A percentile compares a stretch with the other conserved stretches of the same genome.
phyloP scores from a whole-genome alignment of 2,797 vertebrate genomes.

The Hipposideros larvatus region DNA sequence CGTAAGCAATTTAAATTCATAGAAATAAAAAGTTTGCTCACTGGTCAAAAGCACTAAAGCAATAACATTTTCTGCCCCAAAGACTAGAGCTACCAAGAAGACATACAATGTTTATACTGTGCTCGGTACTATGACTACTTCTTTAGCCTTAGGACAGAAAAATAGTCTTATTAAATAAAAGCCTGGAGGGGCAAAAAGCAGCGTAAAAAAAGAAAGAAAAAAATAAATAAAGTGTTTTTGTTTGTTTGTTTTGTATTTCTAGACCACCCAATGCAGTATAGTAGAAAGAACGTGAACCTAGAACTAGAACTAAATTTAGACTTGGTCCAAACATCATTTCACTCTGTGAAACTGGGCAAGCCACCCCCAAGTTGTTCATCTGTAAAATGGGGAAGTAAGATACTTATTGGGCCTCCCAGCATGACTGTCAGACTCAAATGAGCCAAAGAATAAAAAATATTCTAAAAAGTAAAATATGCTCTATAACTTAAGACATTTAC shows the following conservation, averaged over 20 bases:
- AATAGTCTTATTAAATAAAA: background rate
- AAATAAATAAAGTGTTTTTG: background rate
- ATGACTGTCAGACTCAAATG: background rate
- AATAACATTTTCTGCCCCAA: background rate
- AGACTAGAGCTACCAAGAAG: constrained; percentile 30
- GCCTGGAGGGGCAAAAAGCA: background rate
- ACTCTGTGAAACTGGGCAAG: background rate
- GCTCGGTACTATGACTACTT: background rate
- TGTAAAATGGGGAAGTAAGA: background rate
- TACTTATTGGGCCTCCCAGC: background rate
- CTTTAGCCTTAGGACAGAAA: background rate
- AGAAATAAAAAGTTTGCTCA: constrained; percentile 13
- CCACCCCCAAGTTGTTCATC: background rate
- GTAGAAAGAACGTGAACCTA: background rate
- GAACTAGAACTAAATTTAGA: background rate
- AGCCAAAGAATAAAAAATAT: background rate
- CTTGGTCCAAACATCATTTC: background rate
- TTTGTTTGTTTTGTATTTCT: background rate
- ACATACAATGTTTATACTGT: background rate
- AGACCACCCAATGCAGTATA: background rate
- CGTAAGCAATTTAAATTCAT: constrained; percentile 40
- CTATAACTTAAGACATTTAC: background rate
- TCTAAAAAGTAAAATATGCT: background rate
- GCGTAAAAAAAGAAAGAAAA: background rate
- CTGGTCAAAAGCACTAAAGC: background rate